A percentile compares a stretch with the other conserved stretches of the same genome.
phyloP scores from a whole-genome alignment of 2,797 vertebrate species.

The Lithobates pipiens region DNA sequence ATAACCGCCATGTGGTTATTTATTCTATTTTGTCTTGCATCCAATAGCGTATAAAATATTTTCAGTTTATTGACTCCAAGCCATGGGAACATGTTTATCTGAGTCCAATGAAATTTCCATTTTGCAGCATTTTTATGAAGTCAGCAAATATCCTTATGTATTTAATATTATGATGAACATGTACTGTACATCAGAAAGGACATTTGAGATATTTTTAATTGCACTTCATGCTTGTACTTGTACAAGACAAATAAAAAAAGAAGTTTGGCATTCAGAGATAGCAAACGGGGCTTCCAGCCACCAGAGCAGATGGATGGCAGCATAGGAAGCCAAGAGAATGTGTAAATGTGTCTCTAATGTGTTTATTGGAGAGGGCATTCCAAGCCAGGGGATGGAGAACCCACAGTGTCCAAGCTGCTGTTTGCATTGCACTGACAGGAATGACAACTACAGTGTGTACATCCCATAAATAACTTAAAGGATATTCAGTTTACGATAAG shows the following conservation, averaged over 20 bases:
- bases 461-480: not conserved
- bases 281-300: conserved; percentile 60
- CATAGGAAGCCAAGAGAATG: conserved; percentile 64
- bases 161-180: not conserved
- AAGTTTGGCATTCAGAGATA: conserved; percentile 62
- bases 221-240: conserved; percentile 31
- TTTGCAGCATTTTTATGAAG: conserved; percentile 5
- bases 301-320: conserved; percentile 65
- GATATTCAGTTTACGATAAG: not conserved
- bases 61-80: not conserved
- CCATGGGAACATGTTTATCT: conserved; percentile 12
- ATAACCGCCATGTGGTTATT: not conserved
- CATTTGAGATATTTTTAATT: conserved; percentile 12
- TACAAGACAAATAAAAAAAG: conserved; percentile 25
- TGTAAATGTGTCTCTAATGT: conserved; percentile 61
- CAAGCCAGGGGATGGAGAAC: conserved; percentile 60
- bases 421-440: conserved; percentile 28
- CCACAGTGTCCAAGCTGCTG: conserved; percentile 52
- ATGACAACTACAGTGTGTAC: not conserved
- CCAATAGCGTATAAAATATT: not conserved
- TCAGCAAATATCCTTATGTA: not conserved
- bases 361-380: conserved; percentile 64
- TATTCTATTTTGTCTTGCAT: not conserved
- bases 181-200: conserved; percentile 7
- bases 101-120: not conserved